Percentiles rank a stretch among this genome's conserved stretches.
Evolutionary conservation across 2,113 vertebrate species (phyloP).

Genomic region (Capricornis sumatraensis): DNA sequence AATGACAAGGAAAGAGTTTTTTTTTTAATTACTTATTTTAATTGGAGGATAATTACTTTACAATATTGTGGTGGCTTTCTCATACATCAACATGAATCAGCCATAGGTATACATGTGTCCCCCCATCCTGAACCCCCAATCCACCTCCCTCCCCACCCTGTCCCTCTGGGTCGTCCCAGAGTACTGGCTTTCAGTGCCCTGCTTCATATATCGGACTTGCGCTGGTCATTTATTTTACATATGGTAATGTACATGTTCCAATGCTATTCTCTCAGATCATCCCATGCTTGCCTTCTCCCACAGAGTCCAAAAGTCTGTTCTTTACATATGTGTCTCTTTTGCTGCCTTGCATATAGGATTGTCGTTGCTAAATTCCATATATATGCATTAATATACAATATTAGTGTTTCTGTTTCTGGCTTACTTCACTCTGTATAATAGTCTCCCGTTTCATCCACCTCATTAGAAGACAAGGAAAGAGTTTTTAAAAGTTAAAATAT

Average conservation of each 20-base stretch:
- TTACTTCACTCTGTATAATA: neutral
- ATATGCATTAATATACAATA: neutral
- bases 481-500: neutral
- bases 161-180: neutral
- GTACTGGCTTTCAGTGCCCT: neutral
- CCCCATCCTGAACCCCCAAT: neutral
- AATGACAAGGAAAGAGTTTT: neutral
- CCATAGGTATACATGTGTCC: neutral
- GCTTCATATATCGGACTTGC: neutral
- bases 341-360: neutral
- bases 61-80: neutral
- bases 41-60: neutral
- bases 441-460: neutral
- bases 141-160: neutral
- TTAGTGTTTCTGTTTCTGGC: neutral
- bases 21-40: neutral
- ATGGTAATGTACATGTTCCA: neutral
- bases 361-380: neutral
- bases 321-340: neutral
- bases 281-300: neutral
- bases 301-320: neutral
- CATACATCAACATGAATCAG: neutral
- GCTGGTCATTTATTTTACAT: neutral
- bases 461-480: neutral
- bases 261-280: neutral